Percentiles rank a stretch among this genome's conserved stretches.
phyloP scores from a whole-genome alignment of 1,140 invertebrate species.

The Aphidius gifuensis region DNA sequence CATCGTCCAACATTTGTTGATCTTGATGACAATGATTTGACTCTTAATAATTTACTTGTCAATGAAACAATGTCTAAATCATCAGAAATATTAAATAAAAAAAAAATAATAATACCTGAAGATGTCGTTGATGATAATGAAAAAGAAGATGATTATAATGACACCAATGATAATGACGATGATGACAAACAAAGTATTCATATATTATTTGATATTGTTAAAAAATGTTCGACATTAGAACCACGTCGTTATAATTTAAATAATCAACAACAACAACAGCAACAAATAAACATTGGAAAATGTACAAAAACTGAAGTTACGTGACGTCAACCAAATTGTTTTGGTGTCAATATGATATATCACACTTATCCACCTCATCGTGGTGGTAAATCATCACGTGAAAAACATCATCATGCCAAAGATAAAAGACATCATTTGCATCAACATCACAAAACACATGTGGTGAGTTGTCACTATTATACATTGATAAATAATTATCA shows the following conservation, averaged over 20 bases:
- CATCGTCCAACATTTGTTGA: conserved; percentile 40
- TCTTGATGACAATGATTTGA: conserved; percentile 42
- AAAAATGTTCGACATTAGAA: conserved; percentile 25
- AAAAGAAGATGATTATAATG: no score
- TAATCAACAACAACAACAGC: conserved; percentile 9
- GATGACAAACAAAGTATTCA: no score
- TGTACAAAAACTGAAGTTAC: conserved; percentile 48
- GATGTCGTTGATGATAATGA: no score
- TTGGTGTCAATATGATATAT: conserved; percentile 49
- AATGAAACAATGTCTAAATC: conserved; percentile 6
- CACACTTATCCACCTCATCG: conserved; percentile 51
- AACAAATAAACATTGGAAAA: conserved; percentile 36
- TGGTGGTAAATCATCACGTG: conserved; percentile 48
- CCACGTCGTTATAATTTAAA: not conserved
- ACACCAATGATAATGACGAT: no score
- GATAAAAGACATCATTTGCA: conserved; percentile 48
- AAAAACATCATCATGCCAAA: conserved; percentile 46
- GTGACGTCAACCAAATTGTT: conserved; percentile 51
- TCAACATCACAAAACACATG: conserved; percentile 49
- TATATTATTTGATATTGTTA: no score
- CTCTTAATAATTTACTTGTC: conserved; percentile 31
- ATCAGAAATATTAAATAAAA: conserved; percentile 22
- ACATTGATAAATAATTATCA: not conserved
- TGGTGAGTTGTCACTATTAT: conserved; percentile 40
- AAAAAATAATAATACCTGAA: not conserved